Evolutionary conservation across 2,113 vertebrate species (phyloP).

Genomic region (Alouatta palliata): DNA sequence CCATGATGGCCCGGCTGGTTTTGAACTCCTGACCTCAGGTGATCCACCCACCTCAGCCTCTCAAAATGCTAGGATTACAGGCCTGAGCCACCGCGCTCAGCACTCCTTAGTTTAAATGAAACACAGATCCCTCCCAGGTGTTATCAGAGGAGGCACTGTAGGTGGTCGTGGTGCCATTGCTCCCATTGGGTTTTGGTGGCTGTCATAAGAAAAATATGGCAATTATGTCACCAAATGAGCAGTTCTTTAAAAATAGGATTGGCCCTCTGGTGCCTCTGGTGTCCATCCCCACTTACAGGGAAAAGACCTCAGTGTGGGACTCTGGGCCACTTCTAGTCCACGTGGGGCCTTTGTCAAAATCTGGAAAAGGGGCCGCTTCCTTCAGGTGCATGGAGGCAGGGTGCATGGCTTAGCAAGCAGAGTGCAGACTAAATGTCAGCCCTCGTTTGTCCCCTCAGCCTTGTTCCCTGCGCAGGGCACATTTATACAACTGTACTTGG

Average conservation of each 20-base stretch:
- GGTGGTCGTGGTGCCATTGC: rapidly evolving
- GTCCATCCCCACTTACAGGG: background rate
- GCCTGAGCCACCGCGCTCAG: too few species aligned
- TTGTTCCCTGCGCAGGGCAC: background rate
- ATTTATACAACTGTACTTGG: background rate
- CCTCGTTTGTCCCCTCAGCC: background rate
- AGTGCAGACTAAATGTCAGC: background rate
- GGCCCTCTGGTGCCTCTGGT: background rate
- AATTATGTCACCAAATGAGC: background rate
- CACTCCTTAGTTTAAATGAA: background rate
- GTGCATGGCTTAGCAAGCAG: background rate
- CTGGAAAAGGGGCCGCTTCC: background rate
- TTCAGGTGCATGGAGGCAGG: background rate
- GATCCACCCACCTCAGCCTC: too few species aligned
- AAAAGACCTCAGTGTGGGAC: background rate
- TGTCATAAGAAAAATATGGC: background rate
- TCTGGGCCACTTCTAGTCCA: background rate
- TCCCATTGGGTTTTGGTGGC: background rate
- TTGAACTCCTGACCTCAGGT: too few species aligned
- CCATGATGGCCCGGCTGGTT: too few species aligned
- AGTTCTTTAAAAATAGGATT: background rate
- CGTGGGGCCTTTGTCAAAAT: background rate
- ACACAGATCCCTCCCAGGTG: background rate
- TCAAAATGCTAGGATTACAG: too few species aligned
- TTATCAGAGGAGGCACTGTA: background rate